A percentile compares a stretch with the other conserved stretches of the same genome.
phyloP scores from a whole-genome alignment of 2,113 vertebrate genomes.

The Egretta garzetta region DNA sequence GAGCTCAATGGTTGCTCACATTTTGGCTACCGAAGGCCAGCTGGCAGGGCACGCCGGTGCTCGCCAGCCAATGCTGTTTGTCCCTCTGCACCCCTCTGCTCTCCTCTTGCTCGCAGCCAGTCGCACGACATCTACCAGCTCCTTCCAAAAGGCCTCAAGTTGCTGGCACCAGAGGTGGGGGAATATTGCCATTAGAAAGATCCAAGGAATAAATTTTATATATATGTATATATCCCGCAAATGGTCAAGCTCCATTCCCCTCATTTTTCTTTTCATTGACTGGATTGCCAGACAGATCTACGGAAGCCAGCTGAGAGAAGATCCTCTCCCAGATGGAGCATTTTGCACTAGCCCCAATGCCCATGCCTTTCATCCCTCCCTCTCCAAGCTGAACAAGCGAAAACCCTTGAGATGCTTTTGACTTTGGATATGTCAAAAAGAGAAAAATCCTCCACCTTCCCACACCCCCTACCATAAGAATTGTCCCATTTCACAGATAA shows the following conservation, averaged over 20 bases:
- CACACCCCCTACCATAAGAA: neutral
- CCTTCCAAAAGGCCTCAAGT: neutral
- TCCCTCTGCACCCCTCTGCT: neutral
- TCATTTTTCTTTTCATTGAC: neutral
- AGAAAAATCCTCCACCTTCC: neutral
- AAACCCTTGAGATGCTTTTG: neutral
- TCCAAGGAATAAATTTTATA: neutral
- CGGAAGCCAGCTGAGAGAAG: neutral
- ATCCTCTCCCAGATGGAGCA: neutral
- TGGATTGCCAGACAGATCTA: neutral
- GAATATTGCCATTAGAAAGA: neutral
- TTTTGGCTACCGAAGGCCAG: neutral
- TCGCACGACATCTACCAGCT: fast-evolving
- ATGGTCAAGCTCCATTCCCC: neutral
- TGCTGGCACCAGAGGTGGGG: neutral
- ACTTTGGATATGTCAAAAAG: neutral
- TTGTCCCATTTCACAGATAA: neutral
- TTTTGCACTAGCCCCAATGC: neutral
- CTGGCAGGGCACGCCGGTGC: neutral
- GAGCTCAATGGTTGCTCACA: neutral
- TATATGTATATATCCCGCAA: neutral
- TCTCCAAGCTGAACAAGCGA: neutral
- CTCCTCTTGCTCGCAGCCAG: neutral
- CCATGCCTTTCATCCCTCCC: neutral
- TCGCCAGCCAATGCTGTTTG: fast-evolving